phyloP scores from a whole-genome alignment of 2,888 invertebrate species.

The Siphonodentalium dalli region DNA sequence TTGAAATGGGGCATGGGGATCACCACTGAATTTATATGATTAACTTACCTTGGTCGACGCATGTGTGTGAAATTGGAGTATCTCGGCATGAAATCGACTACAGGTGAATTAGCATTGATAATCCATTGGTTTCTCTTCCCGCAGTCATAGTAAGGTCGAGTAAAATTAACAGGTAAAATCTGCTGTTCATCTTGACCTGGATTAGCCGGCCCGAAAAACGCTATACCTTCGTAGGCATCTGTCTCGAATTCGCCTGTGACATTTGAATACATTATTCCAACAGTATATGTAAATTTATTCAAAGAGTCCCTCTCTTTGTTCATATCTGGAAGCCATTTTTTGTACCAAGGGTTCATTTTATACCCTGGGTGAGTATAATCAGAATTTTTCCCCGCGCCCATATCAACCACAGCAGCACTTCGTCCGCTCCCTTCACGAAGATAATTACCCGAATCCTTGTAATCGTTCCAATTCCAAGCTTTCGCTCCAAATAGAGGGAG shows the following conservation, averaged over 20 bases:
- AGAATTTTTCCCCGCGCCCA: slow-evolving; percentile 76
- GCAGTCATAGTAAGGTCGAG: slow-evolving; percentile 94
- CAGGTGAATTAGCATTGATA: slow-evolving; percentile 88
- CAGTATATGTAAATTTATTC: slow-evolving; percentile 36
- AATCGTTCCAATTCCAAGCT: slow-evolving; percentile 72
- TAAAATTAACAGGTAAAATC: slow-evolving; percentile 89
- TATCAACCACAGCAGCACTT: slow-evolving; percentile 73
- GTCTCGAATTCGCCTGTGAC: slow-evolving; percentile 45
- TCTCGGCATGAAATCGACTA: slow-evolving; percentile 88
- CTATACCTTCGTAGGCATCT: slow-evolving; percentile 32
- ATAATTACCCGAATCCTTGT: slow-evolving; percentile 86
- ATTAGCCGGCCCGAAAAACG: slow-evolving; percentile 50
- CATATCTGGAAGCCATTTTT: slow-evolving; percentile 62
- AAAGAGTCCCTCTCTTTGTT: slow-evolving; percentile 27
- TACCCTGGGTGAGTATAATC: slow-evolving; percentile 93
- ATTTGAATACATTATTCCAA: slow-evolving; percentile 50
- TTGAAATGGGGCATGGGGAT: no score
- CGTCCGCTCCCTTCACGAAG: slow-evolving; percentile 94
- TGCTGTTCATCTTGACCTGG: slow-evolving; percentile 41
- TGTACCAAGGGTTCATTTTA: slow-evolving; percentile 93
- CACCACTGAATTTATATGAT: no score
- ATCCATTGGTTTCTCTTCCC: slow-evolving; percentile 94
- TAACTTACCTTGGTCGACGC: slow-evolving; percentile 38
- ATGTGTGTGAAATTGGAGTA: slow-evolving; percentile 54
- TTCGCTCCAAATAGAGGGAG: slow-evolving; percentile 92